Percentiles rank a stretch among this genome's conserved stretches.
These are phyloP conservation scores for Lepus townsendii DNA, from an alignment of 2,797 vertebrate genomes.

Conservation along the genomic window DNA sequence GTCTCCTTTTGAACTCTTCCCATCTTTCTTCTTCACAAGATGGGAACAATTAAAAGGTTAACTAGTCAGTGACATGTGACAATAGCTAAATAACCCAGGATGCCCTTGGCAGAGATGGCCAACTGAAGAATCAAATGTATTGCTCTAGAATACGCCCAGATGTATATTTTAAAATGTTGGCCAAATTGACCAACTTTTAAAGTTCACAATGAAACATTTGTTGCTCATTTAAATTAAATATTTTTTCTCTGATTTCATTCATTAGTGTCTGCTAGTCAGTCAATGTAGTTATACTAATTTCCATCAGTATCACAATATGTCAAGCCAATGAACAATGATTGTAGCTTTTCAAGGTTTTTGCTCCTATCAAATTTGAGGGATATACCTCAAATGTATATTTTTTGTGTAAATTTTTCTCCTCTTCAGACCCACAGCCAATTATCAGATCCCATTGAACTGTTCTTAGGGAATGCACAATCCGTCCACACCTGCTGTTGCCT, in stretches of 20 bases:
- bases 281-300: constrained; percentile 20
- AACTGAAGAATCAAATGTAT: background rate
- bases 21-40: background rate
- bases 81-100: constrained; percentile 3
- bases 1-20: constrained; percentile 5
- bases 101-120: background rate
- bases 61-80: background rate
- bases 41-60: constrained; percentile 26
- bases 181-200: no score
- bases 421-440: background rate
- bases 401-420: background rate
- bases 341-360: constrained; percentile 3
- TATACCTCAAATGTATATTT: background rate
- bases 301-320: background rate
- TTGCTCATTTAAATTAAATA: constrained; percentile 1
- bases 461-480: background rate
- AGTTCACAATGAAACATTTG: background rate
- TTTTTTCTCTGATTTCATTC: background rate
- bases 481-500: background rate
- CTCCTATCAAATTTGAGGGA: background rate
- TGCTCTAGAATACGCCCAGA: background rate
- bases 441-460: background rate
- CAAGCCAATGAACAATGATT: background rate
- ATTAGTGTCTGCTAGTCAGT: background rate
- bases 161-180: background rate